Evolutionary conservation across 2,113 vertebrate genomes (phyloP), one percentile per base, ranked within the genome.

Genomic region (Syngnathoides biaculeatus): DNA sequence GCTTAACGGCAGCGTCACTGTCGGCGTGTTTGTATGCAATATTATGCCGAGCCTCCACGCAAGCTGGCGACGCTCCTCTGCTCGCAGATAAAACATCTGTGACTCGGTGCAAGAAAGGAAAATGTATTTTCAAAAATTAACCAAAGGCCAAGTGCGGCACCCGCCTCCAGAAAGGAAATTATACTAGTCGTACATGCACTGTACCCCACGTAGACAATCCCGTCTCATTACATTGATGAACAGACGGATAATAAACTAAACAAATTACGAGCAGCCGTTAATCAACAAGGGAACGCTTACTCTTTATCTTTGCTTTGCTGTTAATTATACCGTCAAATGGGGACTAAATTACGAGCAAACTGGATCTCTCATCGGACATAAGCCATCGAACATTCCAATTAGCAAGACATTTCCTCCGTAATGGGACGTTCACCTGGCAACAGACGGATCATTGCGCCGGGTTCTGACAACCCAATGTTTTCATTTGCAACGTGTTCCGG

Each of bases 191-290:
- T 12, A 30, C 24, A 47, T 71, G 30, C 27, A 67, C 64, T 65
- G 11, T 55, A 40, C 20, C 22, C 22, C 5, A 14, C 19, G 55
- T 57, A 30, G 53, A 56, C 52, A 56, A 30, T 56, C 24, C 2
- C 19, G 15, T 57, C 57, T 55, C 9, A 40, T 68, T 35, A 48
- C 58, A 26, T 50, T 71, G 43, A 60, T 61, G 47, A 78, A 35
- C 65, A 68, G 48, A 71, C 40, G 59, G 40, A 45, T 58, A 26
- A 68, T 58, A 62, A 61, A 74, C 39, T 7, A 68, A 53, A 45
- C 42, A 27, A 60, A 38, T 72, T 63, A 27, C 56, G 62, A 60
- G 26, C 50, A 63, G 26, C 66, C 47, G 66, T 56, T 65, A 20
- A 35, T 67, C 12, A 62, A 22, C 17, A 64, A 65, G 63, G 52